These are phyloP conservation scores for Psittacula derbiana DNA, from an alignment of 2,797 vertebrate species.

Conservation along the genomic window DNA sequence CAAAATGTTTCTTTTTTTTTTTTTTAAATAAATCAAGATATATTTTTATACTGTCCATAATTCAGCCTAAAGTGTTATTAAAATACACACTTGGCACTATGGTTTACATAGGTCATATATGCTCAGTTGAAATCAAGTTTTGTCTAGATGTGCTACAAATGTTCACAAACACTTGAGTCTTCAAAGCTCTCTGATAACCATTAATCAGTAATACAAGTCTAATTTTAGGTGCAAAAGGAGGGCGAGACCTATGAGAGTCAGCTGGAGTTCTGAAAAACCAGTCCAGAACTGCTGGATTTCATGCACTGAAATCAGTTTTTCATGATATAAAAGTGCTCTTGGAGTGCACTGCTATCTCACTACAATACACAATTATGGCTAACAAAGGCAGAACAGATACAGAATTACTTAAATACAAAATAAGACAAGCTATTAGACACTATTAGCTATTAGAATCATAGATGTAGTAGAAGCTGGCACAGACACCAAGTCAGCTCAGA, in stretches of 20 bases:
- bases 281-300: neutral
- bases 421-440: neutral
- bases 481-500: neutral
- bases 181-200: neutral
- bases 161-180: neutral
- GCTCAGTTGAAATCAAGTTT: neutral
- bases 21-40: neutral
- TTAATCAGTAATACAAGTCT: neutral
- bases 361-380: neutral
- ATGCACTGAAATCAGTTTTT: neutral
- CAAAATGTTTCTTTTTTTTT: neutral
- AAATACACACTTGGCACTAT: neutral
- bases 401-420: neutral
- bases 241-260: neutral
- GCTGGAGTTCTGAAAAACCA: neutral
- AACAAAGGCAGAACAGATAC: neutral
- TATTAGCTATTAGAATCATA: neutral
- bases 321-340: neutral
- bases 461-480: neutral
- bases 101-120: neutral
- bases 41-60: neutral
- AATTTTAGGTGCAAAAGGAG: neutral
- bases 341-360: accelerated
- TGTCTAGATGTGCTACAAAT: neutral
- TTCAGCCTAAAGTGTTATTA: neutral